Evolutionary conservation across 2,797 vertebrate species (phyloP).

Genomic region (Bovichtus variegatus): DNA sequence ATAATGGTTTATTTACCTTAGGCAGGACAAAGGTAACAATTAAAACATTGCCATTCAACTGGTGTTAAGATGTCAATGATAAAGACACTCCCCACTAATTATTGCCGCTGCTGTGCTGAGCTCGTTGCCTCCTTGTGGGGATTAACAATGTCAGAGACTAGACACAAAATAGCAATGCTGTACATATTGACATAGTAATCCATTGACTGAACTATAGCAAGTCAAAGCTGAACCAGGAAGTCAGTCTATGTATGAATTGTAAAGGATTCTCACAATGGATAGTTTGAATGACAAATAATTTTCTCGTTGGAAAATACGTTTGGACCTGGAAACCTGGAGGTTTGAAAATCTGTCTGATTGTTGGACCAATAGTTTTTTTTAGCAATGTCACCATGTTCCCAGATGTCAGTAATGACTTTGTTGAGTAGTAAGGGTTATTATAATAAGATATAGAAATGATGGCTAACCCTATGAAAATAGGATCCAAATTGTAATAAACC

Average conservation of each 20-base stretch:
- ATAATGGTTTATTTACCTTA: background rate
- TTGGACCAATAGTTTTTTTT: background rate
- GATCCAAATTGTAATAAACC: background rate
- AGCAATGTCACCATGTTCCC: background rate
- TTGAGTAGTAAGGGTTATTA: background rate
- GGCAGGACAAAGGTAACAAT: background rate
- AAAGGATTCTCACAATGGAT: background rate
- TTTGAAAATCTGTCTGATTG: background rate
- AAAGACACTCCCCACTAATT: background rate
- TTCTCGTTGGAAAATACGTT: background rate
- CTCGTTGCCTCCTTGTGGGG: background rate
- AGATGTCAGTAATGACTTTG: background rate
- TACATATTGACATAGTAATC: background rate
- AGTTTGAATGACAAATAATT: background rate
- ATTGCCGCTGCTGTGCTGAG: too few relatives aligned
- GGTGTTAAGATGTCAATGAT: background rate
- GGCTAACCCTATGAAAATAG: background rate
- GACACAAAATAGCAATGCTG: background rate
- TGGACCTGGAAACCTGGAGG: background rate
- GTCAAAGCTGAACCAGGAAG: background rate
- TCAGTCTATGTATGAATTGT: background rate
- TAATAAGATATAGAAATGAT: background rate
- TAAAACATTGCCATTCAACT: background rate
- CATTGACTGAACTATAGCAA: background rate
- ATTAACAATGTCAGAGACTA: background rate